Conservation (phyloP, 2,113 vertebrate genomes). For the Neopipo cinnamomea region DNA sequence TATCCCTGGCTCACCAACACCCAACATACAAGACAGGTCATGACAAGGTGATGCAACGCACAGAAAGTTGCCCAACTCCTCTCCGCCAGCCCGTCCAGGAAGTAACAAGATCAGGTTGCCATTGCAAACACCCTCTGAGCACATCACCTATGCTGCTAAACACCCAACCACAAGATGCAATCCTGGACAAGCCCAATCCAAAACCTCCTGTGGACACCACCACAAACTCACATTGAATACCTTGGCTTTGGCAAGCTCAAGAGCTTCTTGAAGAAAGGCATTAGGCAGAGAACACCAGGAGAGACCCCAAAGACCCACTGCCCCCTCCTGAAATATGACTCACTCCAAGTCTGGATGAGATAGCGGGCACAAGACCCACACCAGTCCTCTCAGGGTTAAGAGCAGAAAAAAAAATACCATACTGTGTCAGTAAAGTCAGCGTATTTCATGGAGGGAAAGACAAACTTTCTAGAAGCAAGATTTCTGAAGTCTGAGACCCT, state of each 20-base stretch:
- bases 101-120: background rate
- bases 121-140: background rate
- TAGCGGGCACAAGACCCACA: background rate
- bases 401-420: background rate
- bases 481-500: background rate
- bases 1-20: background rate
- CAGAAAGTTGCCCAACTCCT: background rate
- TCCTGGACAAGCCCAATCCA: background rate
- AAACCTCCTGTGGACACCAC: background rate
- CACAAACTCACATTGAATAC: background rate
- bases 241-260: background rate
- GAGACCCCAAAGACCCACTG: background rate
- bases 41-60: background rate
- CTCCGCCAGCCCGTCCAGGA: background rate
- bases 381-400: background rate
- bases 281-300: background rate
- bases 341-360: background rate
- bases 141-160: background rate
- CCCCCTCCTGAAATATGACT: background rate
- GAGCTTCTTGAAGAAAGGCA: background rate
- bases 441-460: background rate
- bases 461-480: background rate
- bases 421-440: background rate
- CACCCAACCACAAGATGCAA: background rate
- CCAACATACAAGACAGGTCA: fast-evolving